Evolutionary conservation across 2,113 vertebrate species (phyloP), one percentile per base, ranked within the genome.

Genomic region (Bostrychus sinensis): DNA sequence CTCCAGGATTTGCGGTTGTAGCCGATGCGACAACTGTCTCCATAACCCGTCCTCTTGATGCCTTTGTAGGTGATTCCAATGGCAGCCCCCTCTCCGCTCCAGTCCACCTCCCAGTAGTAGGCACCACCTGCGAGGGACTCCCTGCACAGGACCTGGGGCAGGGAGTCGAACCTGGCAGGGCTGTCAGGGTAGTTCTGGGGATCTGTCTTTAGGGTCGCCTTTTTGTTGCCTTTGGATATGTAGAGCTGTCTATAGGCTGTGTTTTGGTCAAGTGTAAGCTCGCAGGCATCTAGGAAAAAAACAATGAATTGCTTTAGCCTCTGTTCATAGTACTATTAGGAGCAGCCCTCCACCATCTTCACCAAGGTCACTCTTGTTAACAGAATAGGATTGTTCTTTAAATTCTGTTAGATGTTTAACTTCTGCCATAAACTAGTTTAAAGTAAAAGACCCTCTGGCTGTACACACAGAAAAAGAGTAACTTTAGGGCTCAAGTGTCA

Each of bases 1-100:
- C 92, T 93, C 93, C 94, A 94, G 16, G 94, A 96, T 75, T 93
- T 94, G 71, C 91, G 89, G 69, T 95, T 96, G 67, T 94, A 93
- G 0, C 82, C 94, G n/a, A 95, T 94, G 75, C 92, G 93, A 56
- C 91, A 78, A 39, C 79, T 92, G 65, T 93, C 94, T 3, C 91
- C 92, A 3, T 91, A 92, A 3, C 93, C 93, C 8, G 78, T 78
- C 48, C 92, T 86, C 77, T 95, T 93, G 45, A 93, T 93, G 67
- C 93, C 91, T 81, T 91, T 94, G 86, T 90, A 92, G 3, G 68
- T 91, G 80, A 95, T 66, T 2, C 93, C 94, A 2, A 95, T 25
- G 6, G 93, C 91, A 36, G 84, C 64, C 0, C 92, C 94, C 22
- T 92, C 89, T 11, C 93, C 94, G 0, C 86, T 89, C 86, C 94